A percentile compares a stretch with the other conserved stretches of the same genome.
Conservation (phyloP, 2,797 vertebrate genomes). For the Glyptemys insculpta region DNA sequence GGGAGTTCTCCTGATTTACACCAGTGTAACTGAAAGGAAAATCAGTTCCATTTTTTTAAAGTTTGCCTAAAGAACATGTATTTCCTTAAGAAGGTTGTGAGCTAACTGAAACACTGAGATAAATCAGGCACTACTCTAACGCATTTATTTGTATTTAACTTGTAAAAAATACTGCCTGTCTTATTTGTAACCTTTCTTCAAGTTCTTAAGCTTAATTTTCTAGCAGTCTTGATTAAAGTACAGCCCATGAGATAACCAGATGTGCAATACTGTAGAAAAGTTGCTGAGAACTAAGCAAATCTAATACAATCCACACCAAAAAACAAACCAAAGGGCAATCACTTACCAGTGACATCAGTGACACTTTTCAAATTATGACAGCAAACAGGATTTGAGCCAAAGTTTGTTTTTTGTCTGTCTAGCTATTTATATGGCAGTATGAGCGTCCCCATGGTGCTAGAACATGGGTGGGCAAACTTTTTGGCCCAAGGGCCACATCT, state of each 20-base stretch:
- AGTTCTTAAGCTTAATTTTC: not conserved
- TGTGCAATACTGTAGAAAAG: not conserved
- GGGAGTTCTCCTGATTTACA: not conserved
- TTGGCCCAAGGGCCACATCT: too few species aligned
- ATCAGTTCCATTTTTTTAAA: not conserved
- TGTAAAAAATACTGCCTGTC: not conserved
- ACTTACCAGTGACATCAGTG: not conserved
- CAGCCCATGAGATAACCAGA: not conserved
- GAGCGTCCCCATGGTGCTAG: rapidly evolving
- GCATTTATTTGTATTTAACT: not conserved
- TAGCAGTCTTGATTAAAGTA: not conserved
- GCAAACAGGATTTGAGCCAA: not conserved
- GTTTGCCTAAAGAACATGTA: not conserved
- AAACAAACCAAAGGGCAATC: not conserved
- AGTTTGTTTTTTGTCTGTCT: not conserved
- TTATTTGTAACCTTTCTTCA: not conserved
- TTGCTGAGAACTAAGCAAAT: not conserved
- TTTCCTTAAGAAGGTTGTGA: not conserved
- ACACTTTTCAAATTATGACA: conserved; percentile 14
- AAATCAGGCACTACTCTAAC: not conserved
- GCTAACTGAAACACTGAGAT: not conserved
- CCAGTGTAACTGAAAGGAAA: not conserved
- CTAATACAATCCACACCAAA: not conserved
- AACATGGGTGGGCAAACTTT: not conserved
- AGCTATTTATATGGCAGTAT: rapidly evolving